These are phyloP conservation scores for Thecocarcelia acutangulata DNA, from an alignment of 2,888 invertebrate genomes.

Conservation along the genomic window DNA sequence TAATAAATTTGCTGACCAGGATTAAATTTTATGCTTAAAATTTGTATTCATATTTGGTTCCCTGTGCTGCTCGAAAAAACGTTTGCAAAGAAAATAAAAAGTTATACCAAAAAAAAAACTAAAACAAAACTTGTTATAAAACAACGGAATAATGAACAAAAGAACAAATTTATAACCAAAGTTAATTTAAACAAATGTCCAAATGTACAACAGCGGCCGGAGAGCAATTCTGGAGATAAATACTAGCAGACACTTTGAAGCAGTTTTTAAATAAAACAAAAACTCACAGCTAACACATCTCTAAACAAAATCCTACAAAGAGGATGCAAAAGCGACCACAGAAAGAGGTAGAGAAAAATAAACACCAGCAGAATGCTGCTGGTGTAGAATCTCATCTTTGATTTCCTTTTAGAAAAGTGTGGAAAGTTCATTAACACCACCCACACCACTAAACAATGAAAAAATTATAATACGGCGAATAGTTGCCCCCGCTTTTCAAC, in stretches of 20 bases:
- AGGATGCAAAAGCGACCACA: background rate
- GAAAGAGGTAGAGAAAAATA: background rate
- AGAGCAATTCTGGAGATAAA: constrained; percentile 4
- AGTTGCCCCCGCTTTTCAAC: background rate
- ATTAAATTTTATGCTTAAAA: constrained; percentile 23
- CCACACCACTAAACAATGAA: constrained; percentile 16
- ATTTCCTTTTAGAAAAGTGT: constrained; percentile 33
- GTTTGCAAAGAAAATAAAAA: constrained; percentile 1
- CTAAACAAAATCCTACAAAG: background rate
- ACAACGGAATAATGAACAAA: constrained; percentile 45
- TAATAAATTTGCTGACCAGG: constrained; percentile 45
- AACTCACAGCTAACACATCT: background rate
- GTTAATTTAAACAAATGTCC: constrained; percentile 59
- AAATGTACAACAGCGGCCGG: constrained; percentile 21
- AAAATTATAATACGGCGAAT: background rate
- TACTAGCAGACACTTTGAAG: constrained; percentile 29
- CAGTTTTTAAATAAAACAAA: constrained; percentile 13
- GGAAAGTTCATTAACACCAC: constrained; percentile 59
- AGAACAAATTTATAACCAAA: constrained; percentile 56
- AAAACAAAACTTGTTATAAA: constrained; percentile 3
- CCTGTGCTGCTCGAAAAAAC: background rate
- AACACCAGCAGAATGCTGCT: background rate
- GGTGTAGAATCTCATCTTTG: background rate
- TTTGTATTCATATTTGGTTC: constrained; percentile 7
- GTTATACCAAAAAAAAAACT: background rate